These are phyloP conservation scores for Euphonia xanthogaster DNA, from an alignment of 2,797 vertebrate species.

Conservation along the genomic window DNA sequence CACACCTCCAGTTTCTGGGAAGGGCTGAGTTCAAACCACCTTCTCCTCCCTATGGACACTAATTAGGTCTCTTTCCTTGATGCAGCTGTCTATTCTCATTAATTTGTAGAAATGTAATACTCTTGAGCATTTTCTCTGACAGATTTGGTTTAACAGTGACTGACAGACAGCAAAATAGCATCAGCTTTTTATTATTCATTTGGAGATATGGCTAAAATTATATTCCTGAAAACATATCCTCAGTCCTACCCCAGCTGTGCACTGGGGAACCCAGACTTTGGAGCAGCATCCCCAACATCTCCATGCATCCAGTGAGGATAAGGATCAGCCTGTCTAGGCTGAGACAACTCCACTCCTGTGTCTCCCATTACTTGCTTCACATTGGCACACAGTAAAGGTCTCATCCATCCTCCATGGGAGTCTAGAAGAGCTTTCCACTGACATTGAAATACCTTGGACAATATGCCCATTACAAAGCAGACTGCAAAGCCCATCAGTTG, in stretches of 20 bases:
- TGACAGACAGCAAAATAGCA: neutral
- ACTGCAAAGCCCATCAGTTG: neutral
- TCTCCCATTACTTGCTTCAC: neutral
- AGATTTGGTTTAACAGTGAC: neutral
- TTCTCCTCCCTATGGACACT: neutral
- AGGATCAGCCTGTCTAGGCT: neutral
- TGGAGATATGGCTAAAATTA: neutral
- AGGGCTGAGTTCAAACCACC: neutral
- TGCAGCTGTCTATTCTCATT: neutral
- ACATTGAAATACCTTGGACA: neutral
- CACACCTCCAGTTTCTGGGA: neutral
- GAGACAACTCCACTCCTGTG: neutral
- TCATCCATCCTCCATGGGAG: neutral
- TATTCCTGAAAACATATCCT: neutral
- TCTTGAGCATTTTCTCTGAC: neutral
- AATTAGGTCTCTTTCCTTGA: neutral
- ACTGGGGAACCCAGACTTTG: neutral
- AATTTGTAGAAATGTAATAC: neutral
- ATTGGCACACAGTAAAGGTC: neutral
- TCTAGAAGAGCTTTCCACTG: neutral
- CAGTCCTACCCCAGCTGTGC: neutral
- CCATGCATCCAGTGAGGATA: neutral
- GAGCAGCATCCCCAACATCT: neutral
- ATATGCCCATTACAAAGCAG: neutral
- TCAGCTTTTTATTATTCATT: neutral